These are phyloP conservation scores for Ifrita kowaldi DNA, from an alignment of 2,113 vertebrate species.

Conservation along the genomic window DNA sequence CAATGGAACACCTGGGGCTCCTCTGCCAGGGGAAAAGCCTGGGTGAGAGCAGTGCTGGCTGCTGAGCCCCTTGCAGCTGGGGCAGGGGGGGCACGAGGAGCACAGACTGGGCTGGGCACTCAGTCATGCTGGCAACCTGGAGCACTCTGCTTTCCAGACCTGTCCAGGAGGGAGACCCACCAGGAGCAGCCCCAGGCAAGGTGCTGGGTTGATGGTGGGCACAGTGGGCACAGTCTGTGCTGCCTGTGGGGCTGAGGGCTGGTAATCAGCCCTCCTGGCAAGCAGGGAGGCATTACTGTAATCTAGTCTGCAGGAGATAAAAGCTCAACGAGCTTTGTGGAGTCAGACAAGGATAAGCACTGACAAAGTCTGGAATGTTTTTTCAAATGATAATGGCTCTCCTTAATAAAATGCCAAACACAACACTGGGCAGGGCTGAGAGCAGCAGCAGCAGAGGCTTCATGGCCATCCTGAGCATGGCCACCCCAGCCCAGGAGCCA, in stretches of 20 bases:
- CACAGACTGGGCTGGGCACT: neutral
- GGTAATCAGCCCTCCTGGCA: neutral
- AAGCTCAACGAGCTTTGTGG: neutral
- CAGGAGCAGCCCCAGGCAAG: rapidly evolving
- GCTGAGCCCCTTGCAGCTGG: neutral
- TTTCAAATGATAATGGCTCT: constrained; percentile 5
- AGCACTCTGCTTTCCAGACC: neutral
- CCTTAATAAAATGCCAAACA: neutral
- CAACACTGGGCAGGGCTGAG: neutral
- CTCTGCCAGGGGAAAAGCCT: neutral
- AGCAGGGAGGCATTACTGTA: neutral
- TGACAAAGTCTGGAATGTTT: neutral
- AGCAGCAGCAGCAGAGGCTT: neutral
- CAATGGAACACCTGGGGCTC: neutral
- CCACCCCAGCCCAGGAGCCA: neutral
- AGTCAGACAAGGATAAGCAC: constrained; percentile 40
- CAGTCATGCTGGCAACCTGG: rapidly evolving
- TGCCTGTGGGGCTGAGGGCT: neutral
- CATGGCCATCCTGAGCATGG: rapidly evolving
- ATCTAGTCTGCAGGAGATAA: constrained; percentile 23
- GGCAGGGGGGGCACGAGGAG: rapidly evolving
- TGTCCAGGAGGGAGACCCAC: neutral
- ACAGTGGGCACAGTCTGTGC: rapidly evolving
- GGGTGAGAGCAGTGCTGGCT: rapidly evolving
- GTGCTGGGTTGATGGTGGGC: rapidly evolving